Percentiles rank a stretch among this genome's conserved stretches.
phyloP scores from a whole-genome alignment of 1,140 invertebrate genomes.

The Oedothorax gibbosus region DNA sequence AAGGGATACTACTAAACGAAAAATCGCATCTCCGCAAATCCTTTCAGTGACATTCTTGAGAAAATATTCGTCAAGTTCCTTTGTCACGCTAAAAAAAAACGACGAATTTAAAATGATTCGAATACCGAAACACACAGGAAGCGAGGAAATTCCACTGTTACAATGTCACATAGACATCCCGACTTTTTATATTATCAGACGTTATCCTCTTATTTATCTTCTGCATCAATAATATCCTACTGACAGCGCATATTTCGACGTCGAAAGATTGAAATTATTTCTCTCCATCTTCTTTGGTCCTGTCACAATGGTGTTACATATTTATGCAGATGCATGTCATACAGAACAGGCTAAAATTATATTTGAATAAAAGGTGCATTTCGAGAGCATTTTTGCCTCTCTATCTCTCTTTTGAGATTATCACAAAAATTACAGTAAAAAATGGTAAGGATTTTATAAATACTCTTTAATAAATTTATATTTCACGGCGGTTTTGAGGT shows the following conservation, averaged over 20 bases:
- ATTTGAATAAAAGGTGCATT: no score
- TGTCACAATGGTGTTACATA: neutral
- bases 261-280: neutral
- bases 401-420: no score
- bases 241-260: conserved; percentile 17
- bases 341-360: neutral
- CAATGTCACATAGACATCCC: neutral
- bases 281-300: neutral
- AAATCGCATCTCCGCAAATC: no score
- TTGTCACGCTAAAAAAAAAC: neutral
- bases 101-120: conserved; percentile 4
- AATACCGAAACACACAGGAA: neutral
- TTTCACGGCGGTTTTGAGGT: no score
- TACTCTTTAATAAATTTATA: no score
- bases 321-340: neutral
- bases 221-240: neutral
- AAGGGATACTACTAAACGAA: no score
- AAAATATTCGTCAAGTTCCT: no score
- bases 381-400: no score
- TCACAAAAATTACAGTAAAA: no score
- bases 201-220: conserved; percentile 27
- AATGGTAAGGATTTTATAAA: no score
- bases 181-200: neutral
- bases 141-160: neutral
- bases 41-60: no score